Conservation (phyloP, 2,113 vertebrate species). For the Ahaetulla prasina region DNA sequence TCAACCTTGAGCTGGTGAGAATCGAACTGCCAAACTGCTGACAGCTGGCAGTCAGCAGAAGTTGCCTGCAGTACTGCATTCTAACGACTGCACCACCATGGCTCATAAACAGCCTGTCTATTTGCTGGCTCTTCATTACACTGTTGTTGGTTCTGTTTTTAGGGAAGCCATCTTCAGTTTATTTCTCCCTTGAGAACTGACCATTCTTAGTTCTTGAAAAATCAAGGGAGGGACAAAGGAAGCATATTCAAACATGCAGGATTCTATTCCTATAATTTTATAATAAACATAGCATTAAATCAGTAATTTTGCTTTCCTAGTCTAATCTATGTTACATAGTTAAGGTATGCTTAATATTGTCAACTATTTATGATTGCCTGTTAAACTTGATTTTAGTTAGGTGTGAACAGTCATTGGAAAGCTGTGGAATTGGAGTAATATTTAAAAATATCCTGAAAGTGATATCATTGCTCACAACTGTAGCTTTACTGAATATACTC, state of each 20-base stretch:
- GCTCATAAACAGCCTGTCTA: neutral
- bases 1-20: no score
- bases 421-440: neutral
- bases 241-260: neutral
- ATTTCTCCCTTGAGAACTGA: neutral
- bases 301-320: neutral
- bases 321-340: neutral
- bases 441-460: neutral
- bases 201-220: neutral
- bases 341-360: neutral
- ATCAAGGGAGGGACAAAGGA: neutral
- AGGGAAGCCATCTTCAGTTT: neutral
- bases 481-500: neutral
- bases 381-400: no score
- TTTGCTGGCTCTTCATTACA: neutral
- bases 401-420: neutral
- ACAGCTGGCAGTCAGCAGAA: no score
- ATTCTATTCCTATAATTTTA: neutral
- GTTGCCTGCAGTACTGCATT: no score
- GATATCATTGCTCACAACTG: neutral
- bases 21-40: no score
- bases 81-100: no score
- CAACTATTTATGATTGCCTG: neutral
- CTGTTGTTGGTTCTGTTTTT: neutral
- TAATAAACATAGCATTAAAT: neutral